phyloP scores from a whole-genome alignment of 2,113 vertebrate species.

The Vidua chalybeata region DNA sequence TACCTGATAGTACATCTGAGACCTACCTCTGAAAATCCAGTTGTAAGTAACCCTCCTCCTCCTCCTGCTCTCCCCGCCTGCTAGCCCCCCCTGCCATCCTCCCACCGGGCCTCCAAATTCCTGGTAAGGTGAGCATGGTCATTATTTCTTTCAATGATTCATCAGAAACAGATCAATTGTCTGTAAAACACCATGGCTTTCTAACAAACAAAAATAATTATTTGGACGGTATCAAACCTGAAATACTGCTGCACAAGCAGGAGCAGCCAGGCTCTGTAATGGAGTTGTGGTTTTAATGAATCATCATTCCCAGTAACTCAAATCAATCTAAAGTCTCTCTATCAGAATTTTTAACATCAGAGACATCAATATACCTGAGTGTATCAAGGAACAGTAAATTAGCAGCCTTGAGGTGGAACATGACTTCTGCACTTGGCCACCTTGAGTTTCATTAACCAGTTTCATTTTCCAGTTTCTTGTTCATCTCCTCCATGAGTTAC shows the following conservation, averaged over 20 bases:
- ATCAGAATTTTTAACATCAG: not conserved
- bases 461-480: no score
- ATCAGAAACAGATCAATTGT: not conserved
- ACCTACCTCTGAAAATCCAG: not conserved
- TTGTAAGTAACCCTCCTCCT: not conserved
- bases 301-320: not conserved
- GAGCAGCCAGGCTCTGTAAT: accelerated
- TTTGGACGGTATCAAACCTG: not conserved
- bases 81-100: accelerated
- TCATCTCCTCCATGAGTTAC: not conserved
- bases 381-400: not conserved
- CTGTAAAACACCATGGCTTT: not conserved
- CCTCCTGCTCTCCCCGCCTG: not conserved
- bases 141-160: not conserved
- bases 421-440: not conserved
- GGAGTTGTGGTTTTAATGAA: not conserved
- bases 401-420: not conserved
- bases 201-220: not conserved
- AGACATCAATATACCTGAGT: not conserved
- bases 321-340: not conserved
- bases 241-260: not conserved
- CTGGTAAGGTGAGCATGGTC: not conserved
- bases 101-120: accelerated
- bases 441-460: not conserved
- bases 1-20: not conserved